Evolutionary conservation across 2,113 vertebrate species (phyloP).

Genomic region (Dendropsophus ebraccatus): DNA sequence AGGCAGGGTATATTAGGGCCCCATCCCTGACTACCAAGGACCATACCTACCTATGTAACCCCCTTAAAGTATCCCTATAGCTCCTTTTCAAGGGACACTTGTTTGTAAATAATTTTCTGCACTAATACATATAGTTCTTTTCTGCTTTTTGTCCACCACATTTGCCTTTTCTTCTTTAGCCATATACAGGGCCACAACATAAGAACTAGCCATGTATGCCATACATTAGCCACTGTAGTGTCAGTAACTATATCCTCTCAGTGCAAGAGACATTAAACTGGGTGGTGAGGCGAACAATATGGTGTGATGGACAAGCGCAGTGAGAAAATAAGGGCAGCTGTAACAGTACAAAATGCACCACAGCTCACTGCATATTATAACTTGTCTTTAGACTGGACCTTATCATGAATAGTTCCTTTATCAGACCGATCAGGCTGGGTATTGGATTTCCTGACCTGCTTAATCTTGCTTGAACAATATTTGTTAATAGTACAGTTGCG

Average conservation of each 20-base stretch:
- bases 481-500: conserved; percentile 38
- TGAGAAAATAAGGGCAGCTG: neutral
- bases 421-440: neutral
- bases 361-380: neutral
- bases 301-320: neutral
- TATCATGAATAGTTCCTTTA: neutral
- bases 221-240: neutral
- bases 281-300: neutral
- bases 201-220: too few species aligned
- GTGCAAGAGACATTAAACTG: neutral
- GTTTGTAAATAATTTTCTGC: too few species aligned
- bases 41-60: too few species aligned
- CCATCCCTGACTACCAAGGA: too few species aligned
- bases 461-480: conserved; percentile 48
- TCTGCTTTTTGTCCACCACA: too few species aligned
- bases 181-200: too few species aligned
- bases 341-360: neutral
- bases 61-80: too few species aligned
- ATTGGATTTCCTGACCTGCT: conserved; percentile 34
- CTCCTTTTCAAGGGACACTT: too few species aligned
- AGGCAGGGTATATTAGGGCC: too few species aligned
- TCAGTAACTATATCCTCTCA: neutral
- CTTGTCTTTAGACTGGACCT: neutral
- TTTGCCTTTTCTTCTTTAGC: too few species aligned
- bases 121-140: too few species aligned